Conservation (phyloP, 2,113 vertebrate species). For the Casuarius casuarius region DNA sequence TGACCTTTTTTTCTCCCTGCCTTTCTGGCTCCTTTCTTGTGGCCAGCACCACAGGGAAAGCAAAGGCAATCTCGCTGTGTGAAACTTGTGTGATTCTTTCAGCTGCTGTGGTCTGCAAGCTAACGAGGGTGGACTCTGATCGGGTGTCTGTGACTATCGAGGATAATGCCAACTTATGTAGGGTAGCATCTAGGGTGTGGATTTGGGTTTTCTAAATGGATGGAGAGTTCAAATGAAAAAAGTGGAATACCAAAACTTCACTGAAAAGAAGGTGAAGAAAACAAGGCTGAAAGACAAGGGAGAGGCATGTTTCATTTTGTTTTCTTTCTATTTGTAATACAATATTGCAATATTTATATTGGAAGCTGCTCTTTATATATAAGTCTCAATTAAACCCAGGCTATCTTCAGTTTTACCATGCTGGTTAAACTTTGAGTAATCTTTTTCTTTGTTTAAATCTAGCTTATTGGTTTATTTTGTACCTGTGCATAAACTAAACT, state of each 20-base stretch:
- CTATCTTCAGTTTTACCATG: not conserved
- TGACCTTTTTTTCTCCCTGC: not conserved
- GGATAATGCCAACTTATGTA: accelerated
- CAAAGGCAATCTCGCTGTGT: not conserved
- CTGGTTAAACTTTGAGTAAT: not conserved
- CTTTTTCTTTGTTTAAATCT: not conserved
- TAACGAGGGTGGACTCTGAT: not conserved
- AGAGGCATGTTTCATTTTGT: not conserved
- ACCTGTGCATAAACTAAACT: not conserved
- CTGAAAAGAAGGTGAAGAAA: not conserved
- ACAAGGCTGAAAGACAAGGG: not conserved
- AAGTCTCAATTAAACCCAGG: not conserved
- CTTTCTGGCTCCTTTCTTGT: not conserved
- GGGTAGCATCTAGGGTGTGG: not conserved
- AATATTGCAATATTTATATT: not conserved
- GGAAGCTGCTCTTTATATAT: not conserved
- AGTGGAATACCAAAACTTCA: not conserved
- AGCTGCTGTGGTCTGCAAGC: not conserved
- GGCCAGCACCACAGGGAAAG: not conserved
- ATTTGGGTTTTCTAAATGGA: not conserved
- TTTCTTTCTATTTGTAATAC: not conserved
- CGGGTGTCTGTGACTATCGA: not conserved
- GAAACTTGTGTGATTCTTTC: not conserved
- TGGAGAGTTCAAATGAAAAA: not conserved
- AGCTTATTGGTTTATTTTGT: not conserved